phyloP scores from a whole-genome alignment of 2,888 invertebrate genomes.

The Adineta ricciae region DNA sequence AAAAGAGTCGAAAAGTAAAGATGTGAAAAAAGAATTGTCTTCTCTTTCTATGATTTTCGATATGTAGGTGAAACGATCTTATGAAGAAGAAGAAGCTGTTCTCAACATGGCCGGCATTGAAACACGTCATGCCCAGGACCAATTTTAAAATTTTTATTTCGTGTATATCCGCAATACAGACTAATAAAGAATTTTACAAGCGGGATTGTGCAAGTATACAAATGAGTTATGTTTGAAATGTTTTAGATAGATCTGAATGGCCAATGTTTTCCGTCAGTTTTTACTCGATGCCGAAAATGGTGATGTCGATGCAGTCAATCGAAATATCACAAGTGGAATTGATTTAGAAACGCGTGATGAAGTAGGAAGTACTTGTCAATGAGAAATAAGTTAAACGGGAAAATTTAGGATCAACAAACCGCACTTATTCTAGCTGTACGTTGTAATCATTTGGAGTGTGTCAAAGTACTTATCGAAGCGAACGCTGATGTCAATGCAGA shows the following conservation, averaged over 20 bases:
- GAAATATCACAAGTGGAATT: constrained; percentile 16
- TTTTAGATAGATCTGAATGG: neutral
- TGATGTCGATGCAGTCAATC: constrained; percentile 1
- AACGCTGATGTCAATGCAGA: constrained; percentile 74
- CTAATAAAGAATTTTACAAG: no score
- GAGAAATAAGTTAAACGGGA: no score
- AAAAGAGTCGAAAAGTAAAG: neutral
- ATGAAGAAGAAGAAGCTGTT: constrained; percentile 9
- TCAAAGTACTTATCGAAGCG: constrained; percentile 69
- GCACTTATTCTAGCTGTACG: constrained; percentile 74
- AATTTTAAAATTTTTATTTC: neutral
- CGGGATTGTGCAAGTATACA: no score
- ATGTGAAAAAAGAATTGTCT: no score
- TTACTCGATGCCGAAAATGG: constrained; percentile 25
- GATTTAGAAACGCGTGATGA: constrained; percentile 26
- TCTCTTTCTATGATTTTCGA: neutral
- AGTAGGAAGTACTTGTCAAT: no score
- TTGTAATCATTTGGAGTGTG: constrained; percentile 70
- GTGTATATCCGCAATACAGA: neutral
- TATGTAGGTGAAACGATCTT: neutral
- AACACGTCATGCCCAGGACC: neutral
- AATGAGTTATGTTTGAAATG: neutral
- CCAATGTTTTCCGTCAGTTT: constrained; percentile 4
- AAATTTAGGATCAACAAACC: constrained; percentile 71
- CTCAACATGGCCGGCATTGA: neutral